These are phyloP conservation scores for Ficedula albicollis DNA, from an alignment of 2,797 vertebrate species.

Conservation along the genomic window DNA sequence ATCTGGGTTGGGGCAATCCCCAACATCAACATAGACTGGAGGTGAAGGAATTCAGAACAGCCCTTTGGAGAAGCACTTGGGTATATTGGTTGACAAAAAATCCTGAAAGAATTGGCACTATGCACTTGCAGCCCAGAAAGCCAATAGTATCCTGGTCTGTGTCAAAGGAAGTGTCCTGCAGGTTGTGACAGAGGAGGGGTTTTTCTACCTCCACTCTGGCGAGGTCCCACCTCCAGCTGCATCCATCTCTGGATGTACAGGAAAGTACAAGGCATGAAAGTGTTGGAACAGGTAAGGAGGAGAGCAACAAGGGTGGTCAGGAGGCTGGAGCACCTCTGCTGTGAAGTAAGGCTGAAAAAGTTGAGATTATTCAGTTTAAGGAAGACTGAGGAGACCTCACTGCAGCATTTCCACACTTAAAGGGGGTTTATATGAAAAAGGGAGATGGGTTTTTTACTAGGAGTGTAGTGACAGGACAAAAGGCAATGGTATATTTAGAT, in stretches of 20 bases:
- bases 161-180: neutral
- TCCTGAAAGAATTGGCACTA: accelerated
- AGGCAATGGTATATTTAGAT: neutral
- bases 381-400: neutral
- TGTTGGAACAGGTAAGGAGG: neutral
- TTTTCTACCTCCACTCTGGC: neutral
- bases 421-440: neutral
- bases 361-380: neutral
- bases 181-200: accelerated
- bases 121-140: neutral
- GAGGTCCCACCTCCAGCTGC: neutral
- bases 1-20: neutral
- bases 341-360: neutral
- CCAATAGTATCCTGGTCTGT: neutral
- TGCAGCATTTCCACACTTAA: neutral
- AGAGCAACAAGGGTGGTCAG: neutral
- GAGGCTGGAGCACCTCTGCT: neutral
- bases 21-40: neutral
- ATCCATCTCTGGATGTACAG: neutral
- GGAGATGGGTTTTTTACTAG: neutral
- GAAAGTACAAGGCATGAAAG: neutral
- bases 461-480: neutral
- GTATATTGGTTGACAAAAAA: neutral
- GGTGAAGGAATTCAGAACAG: neutral
- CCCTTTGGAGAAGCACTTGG: neutral